Evolutionary conservation across 30 jellyfish, hydroid and myxozoan genomes (phyloP), one percentile per base, ranked within the genome.

Genomic region (Turritopsis rubra): DNA sequence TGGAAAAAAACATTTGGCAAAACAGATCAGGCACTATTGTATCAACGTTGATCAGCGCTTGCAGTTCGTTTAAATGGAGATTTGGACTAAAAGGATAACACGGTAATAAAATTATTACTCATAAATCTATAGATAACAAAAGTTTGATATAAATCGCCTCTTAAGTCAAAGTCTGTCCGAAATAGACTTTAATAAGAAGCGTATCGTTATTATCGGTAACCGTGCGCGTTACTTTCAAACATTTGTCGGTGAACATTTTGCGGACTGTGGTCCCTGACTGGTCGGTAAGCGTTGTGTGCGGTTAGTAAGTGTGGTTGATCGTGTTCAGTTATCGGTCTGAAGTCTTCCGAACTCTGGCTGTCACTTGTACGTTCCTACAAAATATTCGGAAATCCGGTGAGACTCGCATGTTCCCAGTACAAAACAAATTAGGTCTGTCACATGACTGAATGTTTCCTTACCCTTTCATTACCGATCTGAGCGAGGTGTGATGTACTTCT

Each of bases 401-500:
- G 13, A 41, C 60, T 41, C 13, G 5, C 60, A 41, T 41, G 60
- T 41, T 41, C 13, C 60, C 5, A 5, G 13, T 41, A 41, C 60
- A 41, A 41, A 41, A 41, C 5, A 5, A 41, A 3, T 41, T 41
- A 5, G 5, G 60, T 3, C 13, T 3, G 13, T 41, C 60, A 41
- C 1, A 23, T 60, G 21, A 60, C 0, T 22, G 21, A 60, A 60
- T n/a, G 30, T 23, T n/a, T 9, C 9, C 85, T 65, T 52, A 82
- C 88, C 85, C 65, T 82, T 27, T 82, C 85, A 26, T 80, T 80
- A 1, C 82, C 85, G 41, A 90, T 25, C 73, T 87, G 96, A 71
- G 98, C 98, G 68, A 92, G 95, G 90, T 87, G 93, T 54, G 98
- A 95, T 85, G 98, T 92, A 89, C 98, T 92, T 25, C 98, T 80